Base-by-base conservation (phyloP, 2,113 vertebrate genomes). In the Solea senegalensis region DNA sequence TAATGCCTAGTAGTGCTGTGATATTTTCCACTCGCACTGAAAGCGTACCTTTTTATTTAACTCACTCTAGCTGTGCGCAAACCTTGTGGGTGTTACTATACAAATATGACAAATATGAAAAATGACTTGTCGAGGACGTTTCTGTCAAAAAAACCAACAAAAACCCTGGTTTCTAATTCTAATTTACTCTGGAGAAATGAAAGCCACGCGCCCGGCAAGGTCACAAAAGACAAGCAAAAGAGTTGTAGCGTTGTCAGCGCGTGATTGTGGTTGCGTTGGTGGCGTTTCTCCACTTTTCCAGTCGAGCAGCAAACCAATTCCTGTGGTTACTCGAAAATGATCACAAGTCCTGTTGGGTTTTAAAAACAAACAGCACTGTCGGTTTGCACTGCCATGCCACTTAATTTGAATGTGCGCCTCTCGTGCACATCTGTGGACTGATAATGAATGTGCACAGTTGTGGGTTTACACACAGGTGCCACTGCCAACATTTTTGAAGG, bases 381-480 rank as follows among this genome's bases (percentile, higher is more conserved):
- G 11, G 27, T 63, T 16, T 64, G n/a, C 39, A 8, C 12, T 49
- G 16, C 57, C 51, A 52, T 45, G 34, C 14, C 41, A 60, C 14
- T 50, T 76, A 9, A 54, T 80, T 71, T 62, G 40, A 50, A n/a
- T 1, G 9, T 40, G 48, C 45, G 34, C 65, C 41, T 69, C 56
- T 65, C 34, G 21, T 72, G 44, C 56, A 70, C 53, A 76, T 70
- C 66, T 68, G 74, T 12, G 11, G 54, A 49, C 45, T 67, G 53
- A 58, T 65, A 39, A 54, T 68, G 53, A 52, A 16, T 43, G 28
- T 39, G 46, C 57, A 67, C 52, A 73, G 66, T 50, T 45, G 53
- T 28, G 16, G 60, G 55, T 78, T 72, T 55, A 69, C 54, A 74
- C 63, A 43, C 61, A 74, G 57, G 43, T 65, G 64, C 73, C 65